Evolutionary conservation across 1,140 invertebrate genomes (phyloP).

Genomic region (Leptopilina clavipes): DNA sequence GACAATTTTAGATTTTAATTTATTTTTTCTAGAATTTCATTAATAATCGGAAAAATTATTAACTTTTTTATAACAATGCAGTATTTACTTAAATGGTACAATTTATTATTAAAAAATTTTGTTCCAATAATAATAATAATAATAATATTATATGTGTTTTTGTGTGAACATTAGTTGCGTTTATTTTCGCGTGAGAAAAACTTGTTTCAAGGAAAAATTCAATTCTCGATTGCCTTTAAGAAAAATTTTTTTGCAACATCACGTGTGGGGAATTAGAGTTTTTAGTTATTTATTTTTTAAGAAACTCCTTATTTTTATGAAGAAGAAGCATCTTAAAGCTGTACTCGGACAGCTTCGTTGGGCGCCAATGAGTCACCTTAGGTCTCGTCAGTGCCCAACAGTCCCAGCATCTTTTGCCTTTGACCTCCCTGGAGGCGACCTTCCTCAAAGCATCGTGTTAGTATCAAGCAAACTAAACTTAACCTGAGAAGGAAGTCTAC

Average conservation of each 20-base stretch:
- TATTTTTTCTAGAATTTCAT: too few relatives aligned
- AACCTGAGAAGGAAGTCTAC: slow-evolving; percentile 44
- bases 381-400: slow-evolving; percentile 17
- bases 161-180: not conserved
- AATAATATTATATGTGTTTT: too few relatives aligned
- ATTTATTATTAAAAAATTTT: too few relatives aligned
- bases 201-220: not conserved
- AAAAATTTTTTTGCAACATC: not conserved
- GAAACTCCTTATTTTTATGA: not conserved
- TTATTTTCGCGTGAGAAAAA: not conserved
- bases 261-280: not conserved
- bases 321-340: slow-evolving; percentile 19
- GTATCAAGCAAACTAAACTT: slow-evolving; percentile 60
- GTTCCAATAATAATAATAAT: too few relatives aligned
- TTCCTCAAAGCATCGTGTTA: slow-evolving; percentile 41
- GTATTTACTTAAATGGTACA: too few relatives aligned
- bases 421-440: slow-evolving; percentile 28
- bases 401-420: not conserved
- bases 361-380: slow-evolving; percentile 35
- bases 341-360: slow-evolving; percentile 29
- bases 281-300: not conserved
- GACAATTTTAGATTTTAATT: too few relatives aligned
- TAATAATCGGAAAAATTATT: too few relatives aligned
- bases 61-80: too few relatives aligned
- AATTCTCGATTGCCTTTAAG: not conserved